A percentile compares a stretch with the other conserved stretches of the same genome.
Evolutionary conservation across 2,888 invertebrate species (phyloP).

Genomic region (Tetramorium bicarinatum): DNA sequence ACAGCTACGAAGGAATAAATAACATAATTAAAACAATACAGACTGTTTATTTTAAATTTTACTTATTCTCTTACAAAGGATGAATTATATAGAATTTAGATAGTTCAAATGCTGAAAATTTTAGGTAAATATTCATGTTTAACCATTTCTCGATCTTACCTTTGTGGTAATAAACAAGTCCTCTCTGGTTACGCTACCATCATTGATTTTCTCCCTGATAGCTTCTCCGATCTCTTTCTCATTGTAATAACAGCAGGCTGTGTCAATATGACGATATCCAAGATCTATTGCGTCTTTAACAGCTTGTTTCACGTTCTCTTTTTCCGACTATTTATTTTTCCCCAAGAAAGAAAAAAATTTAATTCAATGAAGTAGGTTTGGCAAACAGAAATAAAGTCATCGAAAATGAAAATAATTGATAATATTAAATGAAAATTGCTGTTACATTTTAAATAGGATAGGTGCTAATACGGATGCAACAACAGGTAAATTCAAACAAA

Average conservation of each 20-base stretch:
- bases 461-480: not conserved
- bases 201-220: conserved; percentile 85
- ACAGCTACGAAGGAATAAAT: conserved; percentile 86
- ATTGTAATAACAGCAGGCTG: conserved; percentile 87
- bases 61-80: not conserved
- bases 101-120: conserved; percentile 5
- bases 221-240: conserved; percentile 87
- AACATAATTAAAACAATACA: conserved; percentile 11
- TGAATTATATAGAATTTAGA: not conserved
- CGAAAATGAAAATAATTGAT: too few species aligned
- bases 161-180: conserved; percentile 88
- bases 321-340: conserved; percentile 52
- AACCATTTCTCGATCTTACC: conserved; percentile 79
- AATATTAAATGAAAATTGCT: not conserved
- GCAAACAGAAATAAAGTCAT: not conserved
- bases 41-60: too few species aligned
- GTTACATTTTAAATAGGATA: not conserved
- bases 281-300: conserved; percentile 86
- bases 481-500: conserved; percentile 34
- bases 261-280: conserved; percentile 88
- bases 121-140: not conserved
- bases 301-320: conserved; percentile 88
- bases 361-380: not conserved
- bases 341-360: conserved; percentile 29
- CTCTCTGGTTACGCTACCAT: conserved; percentile 86